Evolutionary conservation across 92 coral and sea anemone species (phyloP).

Genomic region (Pocillopora grandis): DNA sequence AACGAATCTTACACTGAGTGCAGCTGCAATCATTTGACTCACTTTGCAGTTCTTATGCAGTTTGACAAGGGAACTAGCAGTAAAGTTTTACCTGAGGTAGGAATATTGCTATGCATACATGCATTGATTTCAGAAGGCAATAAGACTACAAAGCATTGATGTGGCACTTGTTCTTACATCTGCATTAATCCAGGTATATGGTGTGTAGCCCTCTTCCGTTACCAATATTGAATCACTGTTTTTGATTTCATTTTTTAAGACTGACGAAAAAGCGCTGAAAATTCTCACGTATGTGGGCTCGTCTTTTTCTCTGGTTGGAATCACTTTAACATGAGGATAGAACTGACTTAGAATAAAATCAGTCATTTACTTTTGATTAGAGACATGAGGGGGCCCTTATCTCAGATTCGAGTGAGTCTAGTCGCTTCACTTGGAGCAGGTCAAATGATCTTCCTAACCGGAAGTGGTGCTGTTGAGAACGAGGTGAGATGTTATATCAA

Average conservation of each 20-base stretch:
- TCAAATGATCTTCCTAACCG: not conserved
- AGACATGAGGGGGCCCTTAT: not conserved
- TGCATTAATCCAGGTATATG: no score
- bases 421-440: not conserved
- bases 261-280: not conserved
- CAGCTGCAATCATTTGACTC: rapidly evolving
- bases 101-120: no score
- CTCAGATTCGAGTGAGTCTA: not conserved
- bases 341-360: no score
- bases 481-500: not conserved
- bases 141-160: no score
- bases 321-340: not conserved
- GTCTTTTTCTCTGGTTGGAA: not conserved
- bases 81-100: no score
- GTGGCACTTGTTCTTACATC: no score
- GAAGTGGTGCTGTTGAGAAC: not conserved
- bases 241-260: not conserved
- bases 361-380: not conserved
- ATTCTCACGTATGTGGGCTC: not conserved
- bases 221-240: no score
- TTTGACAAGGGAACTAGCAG: no score
- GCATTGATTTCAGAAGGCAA: no score
- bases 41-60: rapidly evolving
- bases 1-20: no score
- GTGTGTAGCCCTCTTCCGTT: no score